These are phyloP conservation scores for Trochalopteron elliotii DNA, from an alignment of 2,113 vertebrate species.

Conservation along the genomic window DNA sequence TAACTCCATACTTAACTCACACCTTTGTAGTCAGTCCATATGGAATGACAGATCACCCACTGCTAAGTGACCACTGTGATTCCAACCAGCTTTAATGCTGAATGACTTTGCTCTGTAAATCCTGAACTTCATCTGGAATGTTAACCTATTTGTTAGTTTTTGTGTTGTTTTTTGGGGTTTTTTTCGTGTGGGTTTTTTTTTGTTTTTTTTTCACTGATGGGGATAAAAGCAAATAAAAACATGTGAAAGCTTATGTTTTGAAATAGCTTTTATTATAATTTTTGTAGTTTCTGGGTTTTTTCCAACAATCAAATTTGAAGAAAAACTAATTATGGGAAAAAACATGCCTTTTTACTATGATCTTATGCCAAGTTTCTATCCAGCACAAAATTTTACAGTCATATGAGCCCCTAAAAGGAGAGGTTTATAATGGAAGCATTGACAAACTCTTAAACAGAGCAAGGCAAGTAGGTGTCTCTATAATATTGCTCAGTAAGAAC, in stretches of 20 bases:
- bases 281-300: not conserved
- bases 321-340: not conserved
- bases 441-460: conserved; percentile 16
- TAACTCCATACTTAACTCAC: conserved; percentile 38
- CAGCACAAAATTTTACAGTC: conserved; percentile 11
- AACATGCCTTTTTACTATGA: not conserved
- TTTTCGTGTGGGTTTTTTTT: not conserved
- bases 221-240: not conserved
- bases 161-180: not conserved
- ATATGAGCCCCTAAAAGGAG: not conserved
- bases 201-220: not conserved
- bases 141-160: not conserved
- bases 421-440: conserved; percentile 45
- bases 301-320: not conserved
- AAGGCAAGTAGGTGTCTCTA: conserved; percentile 19
- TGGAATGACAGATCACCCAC: conserved; percentile 17
- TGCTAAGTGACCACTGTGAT: not conserved
- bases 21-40: conserved; percentile 20
- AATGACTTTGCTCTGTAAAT: not conserved
- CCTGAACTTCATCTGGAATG: not conserved
- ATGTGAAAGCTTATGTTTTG: not conserved
- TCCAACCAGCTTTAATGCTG: not conserved
- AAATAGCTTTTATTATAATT: not conserved
- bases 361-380: conserved; percentile 23
- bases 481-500: conserved; percentile 24